Percentiles rank a stretch among this genome's conserved stretches.
These are phyloP conservation scores for Zaprionus tsacasi DNA, from an alignment of 1,140 invertebrate genomes.

Conservation along the genomic window DNA sequence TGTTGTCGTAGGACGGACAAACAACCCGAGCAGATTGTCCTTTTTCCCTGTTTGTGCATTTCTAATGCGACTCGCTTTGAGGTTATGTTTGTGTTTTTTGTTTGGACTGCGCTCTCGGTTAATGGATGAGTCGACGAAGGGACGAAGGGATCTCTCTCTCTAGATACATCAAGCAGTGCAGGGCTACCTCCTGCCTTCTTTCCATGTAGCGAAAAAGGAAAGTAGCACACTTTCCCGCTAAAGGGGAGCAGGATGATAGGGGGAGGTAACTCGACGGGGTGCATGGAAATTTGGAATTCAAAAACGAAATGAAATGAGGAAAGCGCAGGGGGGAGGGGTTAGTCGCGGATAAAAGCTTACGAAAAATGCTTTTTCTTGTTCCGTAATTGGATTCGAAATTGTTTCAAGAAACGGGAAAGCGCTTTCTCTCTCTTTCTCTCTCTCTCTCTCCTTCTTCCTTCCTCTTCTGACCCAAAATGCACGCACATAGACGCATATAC, in stretches of 20 bases:
- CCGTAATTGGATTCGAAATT: slow-evolving; percentile 79
- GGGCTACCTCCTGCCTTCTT: neutral
- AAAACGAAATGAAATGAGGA: slow-evolving; percentile 87
- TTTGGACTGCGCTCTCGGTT: slow-evolving; percentile 19
- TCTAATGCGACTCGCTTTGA: slow-evolving; percentile 57
- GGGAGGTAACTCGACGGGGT: slow-evolving; percentile 48
- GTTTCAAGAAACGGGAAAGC: slow-evolving; percentile 56
- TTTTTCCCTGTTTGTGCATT: slow-evolving; percentile 70
- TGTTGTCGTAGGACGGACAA: slow-evolving; percentile 29
- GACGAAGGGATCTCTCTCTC: no score
- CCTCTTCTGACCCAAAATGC: slow-evolving; percentile 53
- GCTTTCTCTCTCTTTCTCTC: slow-evolving; percentile 17
- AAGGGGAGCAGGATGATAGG: neutral
- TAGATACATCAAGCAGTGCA: neutral
- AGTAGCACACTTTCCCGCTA: slow-evolving; percentile 48
- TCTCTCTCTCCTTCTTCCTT: neutral
- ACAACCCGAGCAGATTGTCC: slow-evolving; percentile 47
- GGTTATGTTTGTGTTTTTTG: slow-evolving; percentile 59
- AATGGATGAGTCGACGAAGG: slow-evolving; percentile 20
- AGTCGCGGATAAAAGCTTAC: slow-evolving; percentile 42
- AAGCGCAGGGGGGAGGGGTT: neutral
- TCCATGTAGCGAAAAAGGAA: slow-evolving; percentile 4
- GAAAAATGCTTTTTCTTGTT: slow-evolving; percentile 76
- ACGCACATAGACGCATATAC: slow-evolving; percentile 45
- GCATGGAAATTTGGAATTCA: slow-evolving; percentile 63